phyloP scores from a whole-genome alignment of 2,888 invertebrate genomes.

The Cryptosula pallasiana region DNA sequence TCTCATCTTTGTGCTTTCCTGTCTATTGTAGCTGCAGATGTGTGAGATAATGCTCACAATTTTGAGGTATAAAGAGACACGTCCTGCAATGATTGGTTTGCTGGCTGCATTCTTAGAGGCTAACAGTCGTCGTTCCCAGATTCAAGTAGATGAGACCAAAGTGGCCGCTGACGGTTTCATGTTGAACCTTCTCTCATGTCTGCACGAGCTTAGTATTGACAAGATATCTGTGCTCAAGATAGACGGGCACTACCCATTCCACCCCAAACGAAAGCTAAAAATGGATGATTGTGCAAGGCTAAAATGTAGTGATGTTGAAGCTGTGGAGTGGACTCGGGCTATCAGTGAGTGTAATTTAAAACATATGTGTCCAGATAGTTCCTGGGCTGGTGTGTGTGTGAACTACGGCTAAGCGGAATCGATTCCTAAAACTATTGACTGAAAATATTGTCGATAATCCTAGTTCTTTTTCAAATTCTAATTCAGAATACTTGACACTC shows the following conservation, averaged over 20 bases:
- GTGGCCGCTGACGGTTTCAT: slow-evolving; percentile 91
- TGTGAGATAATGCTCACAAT: slow-evolving; percentile 78
- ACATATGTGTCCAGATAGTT: too few species aligned
- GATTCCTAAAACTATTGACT: too few species aligned
- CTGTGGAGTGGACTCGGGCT: slow-evolving; percentile 64
- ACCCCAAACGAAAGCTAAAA: slow-evolving; percentile 58
- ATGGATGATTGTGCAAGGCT: slow-evolving; percentile 65
- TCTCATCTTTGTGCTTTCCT: too few species aligned
- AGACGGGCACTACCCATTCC: slow-evolving; percentile 81
- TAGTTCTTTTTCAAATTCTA: too few species aligned
- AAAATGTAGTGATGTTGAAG: slow-evolving; percentile 75
- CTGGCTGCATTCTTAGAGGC: slow-evolving; percentile 70
- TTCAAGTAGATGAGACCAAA: slow-evolving; percentile 74
- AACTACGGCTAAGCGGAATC: too few species aligned
- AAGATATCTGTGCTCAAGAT: slow-evolving; percentile 73
- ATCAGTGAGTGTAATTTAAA: slow-evolving; percentile 39
- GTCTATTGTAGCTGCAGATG: slow-evolving; percentile 60
- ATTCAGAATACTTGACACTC: too few species aligned
- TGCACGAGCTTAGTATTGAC: slow-evolving; percentile 83
- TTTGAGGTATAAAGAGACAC: slow-evolving; percentile 72
- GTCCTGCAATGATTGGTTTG: slow-evolving; percentile 74
- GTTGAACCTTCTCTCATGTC: slow-evolving; percentile 82
- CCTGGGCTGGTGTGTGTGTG: too few species aligned
- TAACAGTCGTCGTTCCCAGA: slow-evolving; percentile 82
- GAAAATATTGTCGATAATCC: too few species aligned